phyloP scores from a whole-genome alignment of 2,797 vertebrate genomes.

The Leucoraja ocellata region DNA sequence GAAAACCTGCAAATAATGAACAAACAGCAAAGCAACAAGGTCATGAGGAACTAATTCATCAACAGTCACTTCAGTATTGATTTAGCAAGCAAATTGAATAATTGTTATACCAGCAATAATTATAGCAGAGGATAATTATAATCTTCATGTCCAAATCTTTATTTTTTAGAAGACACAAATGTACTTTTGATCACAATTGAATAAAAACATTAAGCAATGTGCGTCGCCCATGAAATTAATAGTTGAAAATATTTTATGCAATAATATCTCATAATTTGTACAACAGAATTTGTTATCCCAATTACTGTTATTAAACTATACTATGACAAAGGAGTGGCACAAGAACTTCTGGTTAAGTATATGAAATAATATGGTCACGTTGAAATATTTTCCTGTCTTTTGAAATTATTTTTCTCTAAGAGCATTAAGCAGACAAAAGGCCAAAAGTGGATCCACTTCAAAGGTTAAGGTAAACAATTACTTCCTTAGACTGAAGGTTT shows the following conservation, averaged over 20 bases:
- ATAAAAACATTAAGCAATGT: neutral
- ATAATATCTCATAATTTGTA: neutral
- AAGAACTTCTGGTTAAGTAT: neutral
- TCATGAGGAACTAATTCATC: constrained; percentile 28
- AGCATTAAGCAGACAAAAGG: neutral
- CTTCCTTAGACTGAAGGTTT: neutral
- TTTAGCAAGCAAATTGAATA: constrained; percentile 24
- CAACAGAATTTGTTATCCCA: neutral
- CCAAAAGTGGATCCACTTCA: neutral
- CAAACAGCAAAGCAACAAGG: constrained; percentile 1
- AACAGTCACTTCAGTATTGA: neutral
- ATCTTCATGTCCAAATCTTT: neutral
- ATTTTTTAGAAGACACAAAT: neutral
- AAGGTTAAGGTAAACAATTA: neutral
- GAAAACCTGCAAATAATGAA: constrained; percentile 26
- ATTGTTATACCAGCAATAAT: neutral
- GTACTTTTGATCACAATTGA: neutral
- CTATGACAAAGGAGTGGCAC: neutral
- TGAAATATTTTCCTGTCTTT: neutral
- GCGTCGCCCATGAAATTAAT: neutral
- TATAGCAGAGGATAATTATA: neutral
- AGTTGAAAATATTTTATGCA: neutral
- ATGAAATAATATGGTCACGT: neutral
- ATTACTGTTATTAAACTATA: neutral
- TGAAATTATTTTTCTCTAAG: neutral